Base-by-base conservation (phyloP, 2,797 vertebrate genomes). In the Eleutherodactylus coqui region DNA sequence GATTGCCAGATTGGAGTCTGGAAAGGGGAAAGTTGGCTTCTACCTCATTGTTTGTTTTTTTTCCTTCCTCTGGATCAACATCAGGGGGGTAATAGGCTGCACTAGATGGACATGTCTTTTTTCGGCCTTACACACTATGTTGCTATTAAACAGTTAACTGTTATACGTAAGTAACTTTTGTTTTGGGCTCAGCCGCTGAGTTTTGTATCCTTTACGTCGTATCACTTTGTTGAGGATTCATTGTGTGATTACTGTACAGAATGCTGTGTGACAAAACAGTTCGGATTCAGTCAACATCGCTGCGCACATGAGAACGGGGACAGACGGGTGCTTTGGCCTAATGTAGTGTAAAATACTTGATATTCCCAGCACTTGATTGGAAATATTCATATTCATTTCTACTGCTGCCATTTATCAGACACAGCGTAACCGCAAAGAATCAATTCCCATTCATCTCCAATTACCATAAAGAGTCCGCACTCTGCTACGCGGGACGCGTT, bases 401-500 rank as follows among this genome's bases (percentile, higher is more conserved):
- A 19, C 55, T 53, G 43, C 27, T 32, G 41, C 41, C 45, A 79
- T 79, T n/a, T 16, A 78, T 58, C 34, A 41, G 36, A 60, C 55
- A 53, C 19, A 55, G 75, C 55, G 75, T n/a, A 21, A 77, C 75
- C 0, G 79, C 49, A 38, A 49, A 41, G 62, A 69, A 49, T 69
- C 62, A 70, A 38, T 51, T 14, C 43, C 16, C 79, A 81, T 29
- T 49, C 24, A 38, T 82, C 79, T 82, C 43, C 49, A 70, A 41
- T 53, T 70, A 70, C 32, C 34, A 34, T 34, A 53, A n/a, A 34
- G 43, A 36, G 43, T 45, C 1, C 21, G 58, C 41, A 67, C 24
- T 64, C 38, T 21, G n/a, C 58, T 79, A 64, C 27, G 32, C 36
- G 13, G 32, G 27, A 36, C 34, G n/a, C 49, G 43, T 69, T 36